phyloP scores from a whole-genome alignment of 2,797 vertebrate species.

The Clarias pachynema region DNA sequence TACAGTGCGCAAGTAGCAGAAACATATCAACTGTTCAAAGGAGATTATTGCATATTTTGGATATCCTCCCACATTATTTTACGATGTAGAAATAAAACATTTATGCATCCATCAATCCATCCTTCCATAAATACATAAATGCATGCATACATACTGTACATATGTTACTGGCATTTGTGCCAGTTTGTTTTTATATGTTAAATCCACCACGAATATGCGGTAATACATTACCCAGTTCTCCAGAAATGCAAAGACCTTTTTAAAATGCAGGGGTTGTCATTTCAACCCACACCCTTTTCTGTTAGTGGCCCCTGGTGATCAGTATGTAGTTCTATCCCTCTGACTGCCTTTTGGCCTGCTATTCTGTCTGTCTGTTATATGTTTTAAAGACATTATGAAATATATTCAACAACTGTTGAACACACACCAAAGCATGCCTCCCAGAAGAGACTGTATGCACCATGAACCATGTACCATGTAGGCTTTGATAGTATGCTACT shows the following conservation, averaged over 20 bases:
- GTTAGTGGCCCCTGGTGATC: background rate
- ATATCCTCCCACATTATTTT: too few relatives aligned
- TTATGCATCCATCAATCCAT: background rate
- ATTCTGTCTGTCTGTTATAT: background rate
- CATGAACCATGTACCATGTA: slow-evolving; percentile 37
- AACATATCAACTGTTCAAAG: too few relatives aligned
- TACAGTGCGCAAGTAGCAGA: too few relatives aligned
- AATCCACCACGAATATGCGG: background rate
- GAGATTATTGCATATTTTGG: too few relatives aligned
- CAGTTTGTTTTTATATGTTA: background rate
- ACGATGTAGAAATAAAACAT: too few relatives aligned
- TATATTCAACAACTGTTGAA: slow-evolving; percentile 30
- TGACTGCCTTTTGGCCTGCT: slow-evolving; percentile 21
- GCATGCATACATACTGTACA: background rate
- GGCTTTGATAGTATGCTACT: slow-evolving; percentile 50
- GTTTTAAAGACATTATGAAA: slow-evolving; percentile 22
- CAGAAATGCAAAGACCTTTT: background rate
- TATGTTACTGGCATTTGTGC: background rate
- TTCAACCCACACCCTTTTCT: slow-evolving; percentile 7
- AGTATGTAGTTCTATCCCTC: slow-evolving; percentile 22
- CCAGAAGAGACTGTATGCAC: slow-evolving; percentile 43
- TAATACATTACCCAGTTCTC: background rate
- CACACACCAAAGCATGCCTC: slow-evolving; percentile 45
- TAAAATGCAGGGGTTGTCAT: background rate
- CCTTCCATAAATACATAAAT: background rate